Conservation (phyloP, 1,140 invertebrate species). For the Parapsyche elsis region DNA sequence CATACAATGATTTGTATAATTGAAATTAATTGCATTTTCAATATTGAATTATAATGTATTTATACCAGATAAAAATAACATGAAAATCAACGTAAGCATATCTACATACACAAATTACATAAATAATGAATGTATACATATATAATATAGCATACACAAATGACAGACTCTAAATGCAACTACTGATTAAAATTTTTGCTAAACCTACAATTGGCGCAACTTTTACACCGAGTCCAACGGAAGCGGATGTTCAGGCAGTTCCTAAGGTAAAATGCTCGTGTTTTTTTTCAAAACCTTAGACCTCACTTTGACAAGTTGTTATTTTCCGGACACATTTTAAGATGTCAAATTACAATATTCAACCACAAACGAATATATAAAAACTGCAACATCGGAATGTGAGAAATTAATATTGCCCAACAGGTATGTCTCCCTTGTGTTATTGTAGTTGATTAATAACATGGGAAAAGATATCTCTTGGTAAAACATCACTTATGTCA, state of each 20-base stretch:
- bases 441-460: constrained; percentile 21
- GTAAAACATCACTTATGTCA: background rate
- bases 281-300: constrained; percentile 29
- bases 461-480: constrained; percentile 28
- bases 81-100: constrained; percentile 18
- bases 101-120: constrained; percentile 27
- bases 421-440: constrained; percentile 43
- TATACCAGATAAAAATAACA: constrained; percentile 17
- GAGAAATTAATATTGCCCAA: constrained; percentile 42
- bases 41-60: constrained; percentile 4
- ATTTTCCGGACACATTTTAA: constrained; percentile 30
- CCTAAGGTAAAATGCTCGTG: constrained; percentile 32
- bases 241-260: constrained; percentile 42
- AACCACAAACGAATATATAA: constrained; percentile 24
- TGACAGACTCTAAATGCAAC: constrained; percentile 44
- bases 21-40: constrained; percentile 6
- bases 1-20: constrained; percentile 16
- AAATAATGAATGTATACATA: constrained; percentile 12
- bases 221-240: constrained; percentile 37
- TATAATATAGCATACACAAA: constrained; percentile 27
- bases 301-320: constrained; percentile 33
- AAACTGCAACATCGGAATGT: constrained; percentile 39
- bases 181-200: constrained; percentile 45
- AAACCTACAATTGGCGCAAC: constrained; percentile 31
- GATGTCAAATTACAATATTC: constrained; percentile 24